Percentiles rank a stretch among this genome's conserved stretches.
Evolutionary conservation across 2,888 invertebrate species (phyloP).

Genomic region (Nowickia ferox): DNA sequence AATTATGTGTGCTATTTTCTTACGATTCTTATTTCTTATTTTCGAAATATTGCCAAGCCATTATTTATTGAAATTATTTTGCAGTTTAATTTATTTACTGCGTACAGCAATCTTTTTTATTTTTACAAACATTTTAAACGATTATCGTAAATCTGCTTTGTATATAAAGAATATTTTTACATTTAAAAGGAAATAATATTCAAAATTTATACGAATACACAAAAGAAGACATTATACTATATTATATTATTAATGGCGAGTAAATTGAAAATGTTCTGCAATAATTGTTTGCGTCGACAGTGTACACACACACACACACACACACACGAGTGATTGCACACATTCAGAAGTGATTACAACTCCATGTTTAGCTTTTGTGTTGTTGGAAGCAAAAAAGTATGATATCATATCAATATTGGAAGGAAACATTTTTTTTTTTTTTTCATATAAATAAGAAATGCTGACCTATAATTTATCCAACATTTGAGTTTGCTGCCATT

Average conservation of each 20-base stretch:
- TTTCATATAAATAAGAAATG: too few relatives aligned
- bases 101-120: not conserved
- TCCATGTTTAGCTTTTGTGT: not conserved
- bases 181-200: slow-evolving; percentile 11
- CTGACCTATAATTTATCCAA: too few relatives aligned
- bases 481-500: too few relatives aligned
- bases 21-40: not conserved
- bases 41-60: not conserved
- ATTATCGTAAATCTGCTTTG: slow-evolving; percentile 20
- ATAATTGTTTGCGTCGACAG: not conserved
- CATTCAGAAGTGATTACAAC: not conserved
- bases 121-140: slow-evolving; percentile 8
- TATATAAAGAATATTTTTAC: not conserved
- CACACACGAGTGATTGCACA: not conserved
- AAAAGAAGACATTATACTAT: not conserved
- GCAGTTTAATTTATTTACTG: slow-evolving; percentile 28
- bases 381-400: too few relatives aligned
- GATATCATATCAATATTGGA: too few relatives aligned
- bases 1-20: not conserved
- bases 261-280: not conserved
- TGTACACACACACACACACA: too few relatives aligned
- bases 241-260: not conserved
- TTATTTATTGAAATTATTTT: slow-evolving; percentile 18
- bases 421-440: too few relatives aligned
- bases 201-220: not conserved